Base-by-base conservation (phyloP, 2,113 vertebrate species). In the Trochalopteron elliotii region DNA sequence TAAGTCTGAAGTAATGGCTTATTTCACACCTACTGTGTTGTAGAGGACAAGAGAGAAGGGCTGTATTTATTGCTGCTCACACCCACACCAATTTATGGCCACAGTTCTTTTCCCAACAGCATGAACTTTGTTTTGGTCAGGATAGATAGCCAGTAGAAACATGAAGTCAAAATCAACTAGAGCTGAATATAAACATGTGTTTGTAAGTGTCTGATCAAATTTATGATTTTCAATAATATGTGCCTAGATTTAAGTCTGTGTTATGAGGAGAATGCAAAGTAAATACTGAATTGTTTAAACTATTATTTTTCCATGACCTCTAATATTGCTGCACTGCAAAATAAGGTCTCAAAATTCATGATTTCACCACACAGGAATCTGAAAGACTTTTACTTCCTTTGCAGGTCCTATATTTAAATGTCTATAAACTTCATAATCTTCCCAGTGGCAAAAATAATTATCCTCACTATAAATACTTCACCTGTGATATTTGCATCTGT, bases 251-350 rank as follows among this genome's bases (percentile, higher is more conserved):
- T 69, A 86, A 92, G 55, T 77, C 42, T 92, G 50, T 42, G 83
- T 83, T 92, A 70, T 0, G 10, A 40, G 42, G 39, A 63, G 71
- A 74, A 56, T 55, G 22, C 30, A 83, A 92, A 89, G 47, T 25
- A 83, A 90, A 89, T 70, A 90, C 76, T n/a, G 39, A 70, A 63
- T 59, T 90, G 72, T 93, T 94, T 83, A 86, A 89, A 81, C 15
- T 94, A 31, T 39, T 83, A 39, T 83, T 78, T 90, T 96, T 88
- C 76, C 64, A 25, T 92, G 64, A 89, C 19, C 47, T 92, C 64
- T 56, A 45, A 39, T 74, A 67, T 4, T 39, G 39, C 64, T 91
- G 5, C 30, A 25, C 25, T 94, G 68, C 27, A 93, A 93, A 96
- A 90, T 20, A 70, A 67, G 15, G 27, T 70, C 86, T 83, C 39